Conservation (phyloP, 1,140 invertebrate species). For the Drosophila ficusphila region DNA sequence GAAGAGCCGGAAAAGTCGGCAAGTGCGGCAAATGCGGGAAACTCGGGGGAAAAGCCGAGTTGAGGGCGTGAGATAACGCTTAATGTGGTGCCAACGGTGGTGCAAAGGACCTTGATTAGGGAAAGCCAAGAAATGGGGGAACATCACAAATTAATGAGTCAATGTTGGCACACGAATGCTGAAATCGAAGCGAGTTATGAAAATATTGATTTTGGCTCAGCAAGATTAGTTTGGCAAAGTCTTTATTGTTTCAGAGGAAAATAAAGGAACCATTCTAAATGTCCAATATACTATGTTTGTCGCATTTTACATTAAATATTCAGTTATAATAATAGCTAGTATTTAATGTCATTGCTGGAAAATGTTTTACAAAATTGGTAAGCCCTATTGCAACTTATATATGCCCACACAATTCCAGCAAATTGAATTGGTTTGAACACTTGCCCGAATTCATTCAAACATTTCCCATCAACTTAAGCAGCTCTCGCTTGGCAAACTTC, state of each 20-base stretch:
- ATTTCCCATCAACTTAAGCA: constrained; percentile 21
- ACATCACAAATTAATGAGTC: constrained; percentile 48
- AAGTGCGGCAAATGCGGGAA: neutral
- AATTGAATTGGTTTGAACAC: constrained; percentile 32
- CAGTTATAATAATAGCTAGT: no score
- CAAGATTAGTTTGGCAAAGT: neutral
- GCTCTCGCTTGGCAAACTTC: constrained; percentile 23
- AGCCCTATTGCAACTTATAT: neutral
- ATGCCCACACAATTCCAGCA: neutral
- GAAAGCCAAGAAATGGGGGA: constrained; percentile 12
- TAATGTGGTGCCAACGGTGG: constrained; percentile 50
- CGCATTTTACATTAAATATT: no score
- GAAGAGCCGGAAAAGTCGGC: constrained; percentile 34
- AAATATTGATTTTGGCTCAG: constrained; percentile 39
- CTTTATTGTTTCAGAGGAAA: neutral
- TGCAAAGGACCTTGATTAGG: constrained; percentile 35
- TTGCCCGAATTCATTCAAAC: constrained; percentile 8
- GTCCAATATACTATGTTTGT: no score
- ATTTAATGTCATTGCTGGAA: neutral
- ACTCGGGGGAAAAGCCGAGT: constrained; percentile 1
- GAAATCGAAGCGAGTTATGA: constrained; percentile 16
- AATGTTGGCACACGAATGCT: constrained; percentile 17
- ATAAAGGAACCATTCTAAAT: no score
- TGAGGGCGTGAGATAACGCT: constrained; percentile 43
- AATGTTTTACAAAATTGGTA: neutral